Conservation (phyloP, 2,113 vertebrate species). For the Lepisosteus oculatus region DNA sequence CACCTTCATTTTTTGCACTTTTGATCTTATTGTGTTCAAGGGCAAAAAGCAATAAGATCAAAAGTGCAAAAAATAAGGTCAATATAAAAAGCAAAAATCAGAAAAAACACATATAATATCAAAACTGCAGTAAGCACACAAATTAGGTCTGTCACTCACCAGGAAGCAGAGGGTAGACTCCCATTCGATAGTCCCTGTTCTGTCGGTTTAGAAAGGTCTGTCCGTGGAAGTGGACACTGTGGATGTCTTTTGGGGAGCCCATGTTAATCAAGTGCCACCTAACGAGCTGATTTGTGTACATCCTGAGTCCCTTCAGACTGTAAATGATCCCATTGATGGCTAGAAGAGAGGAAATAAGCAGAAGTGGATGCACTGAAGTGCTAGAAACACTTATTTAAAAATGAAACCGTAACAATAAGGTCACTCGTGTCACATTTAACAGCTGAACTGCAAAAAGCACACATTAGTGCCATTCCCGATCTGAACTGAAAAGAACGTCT, state of each 20-base stretch:
- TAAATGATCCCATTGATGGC: slow-evolving; percentile 88
- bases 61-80: background rate
- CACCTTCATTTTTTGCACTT: too few relatives aligned
- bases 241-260: slow-evolving; percentile 81
- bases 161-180: slow-evolving; percentile 80
- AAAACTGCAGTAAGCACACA: background rate
- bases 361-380: background rate
- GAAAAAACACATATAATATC: background rate
- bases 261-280: slow-evolving; percentile 86
- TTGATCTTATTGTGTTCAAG: too few relatives aligned
- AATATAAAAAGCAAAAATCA: background rate
- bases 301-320: slow-evolving; percentile 82
- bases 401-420: background rate
- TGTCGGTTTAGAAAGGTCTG: slow-evolving; percentile 84
- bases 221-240: slow-evolving; percentile 88
- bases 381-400: background rate
- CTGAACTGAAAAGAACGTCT: too few relatives aligned
- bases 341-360: slow-evolving; percentile 42
- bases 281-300: slow-evolving; percentile 80
- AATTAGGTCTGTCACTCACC: slow-evolving; percentile 55
- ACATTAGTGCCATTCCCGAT: too few relatives aligned
- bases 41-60: too few relatives aligned
- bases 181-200: slow-evolving; percentile 67
- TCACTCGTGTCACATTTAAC: background rate
- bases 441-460: too few relatives aligned